phyloP scores from a whole-genome alignment of 2,113 vertebrate genomes.

The Abramis brama region DNA sequence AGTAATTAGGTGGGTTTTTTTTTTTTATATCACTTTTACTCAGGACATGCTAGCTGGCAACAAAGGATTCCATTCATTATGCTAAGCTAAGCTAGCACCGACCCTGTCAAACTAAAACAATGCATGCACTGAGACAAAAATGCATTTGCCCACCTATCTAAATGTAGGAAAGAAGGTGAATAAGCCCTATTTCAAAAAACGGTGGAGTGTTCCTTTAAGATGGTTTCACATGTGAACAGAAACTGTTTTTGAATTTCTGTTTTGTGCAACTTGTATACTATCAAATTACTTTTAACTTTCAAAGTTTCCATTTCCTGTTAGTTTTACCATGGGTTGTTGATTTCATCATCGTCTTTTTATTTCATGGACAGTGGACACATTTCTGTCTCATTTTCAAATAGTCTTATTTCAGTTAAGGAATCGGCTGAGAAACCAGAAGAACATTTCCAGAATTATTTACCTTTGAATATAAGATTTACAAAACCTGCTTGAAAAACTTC shows the following conservation, averaged over 20 bases:
- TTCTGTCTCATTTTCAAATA: not conserved
- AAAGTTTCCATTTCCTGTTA: not conserved
- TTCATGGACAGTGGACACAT: not conserved
- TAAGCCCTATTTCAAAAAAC: too few relatives aligned
- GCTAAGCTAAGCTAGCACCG: too few relatives aligned
- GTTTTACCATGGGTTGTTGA: not conserved
- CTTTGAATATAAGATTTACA: not conserved
- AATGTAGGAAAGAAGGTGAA: too few relatives aligned
- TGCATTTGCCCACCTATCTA: too few relatives aligned
- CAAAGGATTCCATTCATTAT: too few relatives aligned
- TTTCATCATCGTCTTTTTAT: not conserved
- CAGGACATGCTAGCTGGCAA: too few relatives aligned
- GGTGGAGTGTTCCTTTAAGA: too few relatives aligned
- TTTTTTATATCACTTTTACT: too few relatives aligned
- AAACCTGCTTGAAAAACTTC: not conserved
- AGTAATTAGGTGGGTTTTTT: too few relatives aligned
- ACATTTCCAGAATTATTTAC: not conserved
- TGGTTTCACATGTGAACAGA: slow-evolving; percentile 8
- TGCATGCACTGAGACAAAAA: too few relatives aligned
- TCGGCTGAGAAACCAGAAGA: not conserved
- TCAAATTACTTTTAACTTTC: not conserved
- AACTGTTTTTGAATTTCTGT: not conserved
- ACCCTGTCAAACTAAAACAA: too few relatives aligned
- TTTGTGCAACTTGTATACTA: not conserved
- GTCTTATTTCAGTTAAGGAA: not conserved